A percentile compares a stretch with the other conserved stretches of the same genome.
phyloP scores from a whole-genome alignment of 2,113 vertebrate genomes.

The Sialia sialis region DNA sequence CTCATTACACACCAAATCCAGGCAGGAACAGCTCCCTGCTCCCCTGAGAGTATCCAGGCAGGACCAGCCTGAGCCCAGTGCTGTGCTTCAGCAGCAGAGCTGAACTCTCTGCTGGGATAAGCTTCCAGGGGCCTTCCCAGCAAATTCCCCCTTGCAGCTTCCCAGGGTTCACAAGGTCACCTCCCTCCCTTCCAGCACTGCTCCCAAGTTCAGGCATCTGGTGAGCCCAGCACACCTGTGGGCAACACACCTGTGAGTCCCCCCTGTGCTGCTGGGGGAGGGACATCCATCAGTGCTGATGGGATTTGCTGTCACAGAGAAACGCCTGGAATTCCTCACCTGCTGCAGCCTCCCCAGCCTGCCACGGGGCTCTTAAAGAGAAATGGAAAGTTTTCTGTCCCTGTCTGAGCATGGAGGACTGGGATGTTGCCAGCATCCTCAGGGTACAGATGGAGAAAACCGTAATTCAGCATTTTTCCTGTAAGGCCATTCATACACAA shows the following conservation, averaged over 20 bases:
- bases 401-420: background rate
- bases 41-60: background rate
- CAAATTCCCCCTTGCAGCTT: background rate
- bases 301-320: background rate
- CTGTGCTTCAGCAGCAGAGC: background rate
- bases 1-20: background rate
- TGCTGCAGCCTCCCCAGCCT: background rate
- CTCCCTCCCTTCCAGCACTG: background rate
- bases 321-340: constrained; percentile 14
- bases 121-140: background rate
- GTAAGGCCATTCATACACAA: background rate
- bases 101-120: background rate
- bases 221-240: background rate
- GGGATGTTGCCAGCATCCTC: background rate
- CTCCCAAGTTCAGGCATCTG: background rate
- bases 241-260: background rate
- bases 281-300: background rate
- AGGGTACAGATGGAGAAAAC: fast-evolving
- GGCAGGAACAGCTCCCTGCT: background rate
- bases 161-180: background rate
- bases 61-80: background rate
- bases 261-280: background rate
- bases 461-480: background rate
- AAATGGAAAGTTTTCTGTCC: background rate
- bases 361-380: background rate